Evolutionary conservation across 2,113 vertebrate genomes (phyloP).

Genomic region (Albula goreensis): DNA sequence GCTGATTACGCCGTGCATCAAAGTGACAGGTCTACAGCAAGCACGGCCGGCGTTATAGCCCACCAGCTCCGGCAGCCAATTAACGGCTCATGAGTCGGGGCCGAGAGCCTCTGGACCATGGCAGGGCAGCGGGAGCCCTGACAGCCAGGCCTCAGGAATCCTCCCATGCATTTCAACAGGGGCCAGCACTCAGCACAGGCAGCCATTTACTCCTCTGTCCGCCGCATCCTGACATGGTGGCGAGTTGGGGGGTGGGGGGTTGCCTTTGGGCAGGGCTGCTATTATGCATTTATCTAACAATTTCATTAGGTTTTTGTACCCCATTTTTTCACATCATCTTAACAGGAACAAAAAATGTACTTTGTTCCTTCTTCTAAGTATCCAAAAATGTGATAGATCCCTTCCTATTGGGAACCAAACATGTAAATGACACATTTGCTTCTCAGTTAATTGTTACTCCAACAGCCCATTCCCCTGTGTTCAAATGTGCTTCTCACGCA

Average conservation of each 20-base stretch:
- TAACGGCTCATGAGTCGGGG: constrained; percentile 47
- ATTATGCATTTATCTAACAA: neutral
- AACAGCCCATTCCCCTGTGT: too few relatives aligned
- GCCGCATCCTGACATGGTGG: too few relatives aligned
- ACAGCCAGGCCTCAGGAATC: constrained; percentile 49
- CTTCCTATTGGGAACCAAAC: too few relatives aligned
- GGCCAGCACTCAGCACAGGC: neutral
- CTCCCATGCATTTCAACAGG: constrained; percentile 38
- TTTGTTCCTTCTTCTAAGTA: too few relatives aligned
- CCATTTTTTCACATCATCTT: too few relatives aligned
- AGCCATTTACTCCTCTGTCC: neutral
- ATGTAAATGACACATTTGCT: too few relatives aligned
- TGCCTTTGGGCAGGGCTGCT: neutral
- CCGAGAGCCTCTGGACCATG: constrained; percentile 46
- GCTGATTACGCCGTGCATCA: constrained; percentile 73
- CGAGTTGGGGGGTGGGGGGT: too few relatives aligned
- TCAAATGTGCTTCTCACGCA: too few relatives aligned
- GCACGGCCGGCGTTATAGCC: constrained; percentile 46
- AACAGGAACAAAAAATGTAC: too few relatives aligned
- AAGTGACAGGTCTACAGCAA: constrained; percentile 56
- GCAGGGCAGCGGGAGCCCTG: constrained; percentile 37
- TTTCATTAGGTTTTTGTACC: too few relatives aligned
- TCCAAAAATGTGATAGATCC: too few relatives aligned
- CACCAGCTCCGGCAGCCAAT: constrained; percentile 52
- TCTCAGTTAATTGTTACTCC: too few relatives aligned